Percentiles rank a stretch among this genome's conserved stretches.
These are phyloP conservation scores for Lethrus apterus DNA, from an alignment of 1,140 invertebrate genomes.

Conservation along the genomic window DNA sequence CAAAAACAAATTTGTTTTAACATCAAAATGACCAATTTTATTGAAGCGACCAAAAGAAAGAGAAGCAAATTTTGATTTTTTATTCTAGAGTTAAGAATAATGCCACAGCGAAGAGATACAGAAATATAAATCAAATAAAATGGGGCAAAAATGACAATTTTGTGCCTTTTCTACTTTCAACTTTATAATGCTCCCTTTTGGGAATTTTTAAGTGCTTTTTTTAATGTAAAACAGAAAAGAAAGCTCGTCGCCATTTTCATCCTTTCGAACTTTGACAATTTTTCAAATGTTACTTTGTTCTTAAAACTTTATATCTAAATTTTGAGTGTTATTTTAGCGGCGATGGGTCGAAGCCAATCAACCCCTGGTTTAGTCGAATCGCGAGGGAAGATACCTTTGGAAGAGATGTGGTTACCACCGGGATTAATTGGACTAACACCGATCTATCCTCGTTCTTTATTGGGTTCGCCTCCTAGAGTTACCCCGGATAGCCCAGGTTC, in stretches of 20 bases:
- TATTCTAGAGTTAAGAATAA: no score
- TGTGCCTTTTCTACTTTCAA: background rate
- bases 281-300: background rate
- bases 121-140: background rate
- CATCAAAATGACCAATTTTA: no score
- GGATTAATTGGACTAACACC: slow-evolving; percentile 42
- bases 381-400: slow-evolving; percentile 75
- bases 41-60: no score
- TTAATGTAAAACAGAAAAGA: background rate
- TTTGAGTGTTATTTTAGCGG: slow-evolving; percentile 51
- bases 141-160: background rate
- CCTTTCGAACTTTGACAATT: no score
- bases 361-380: slow-evolving; percentile 93
- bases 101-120: no score
- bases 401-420: slow-evolving; percentile 79
- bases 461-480: slow-evolving; percentile 34
- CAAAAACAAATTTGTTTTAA: no score
- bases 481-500: slow-evolving; percentile 34
- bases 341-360: slow-evolving; percentile 88
- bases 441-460: slow-evolving; percentile 45
- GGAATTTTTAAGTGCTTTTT: background rate
- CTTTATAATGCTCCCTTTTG: background rate
- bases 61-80: no score
- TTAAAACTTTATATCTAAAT: background rate
- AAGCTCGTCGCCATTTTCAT: background rate